Evolutionary conservation across 1,140 invertebrate species (phyloP).

Genomic region (Nasonia longicornis): DNA sequence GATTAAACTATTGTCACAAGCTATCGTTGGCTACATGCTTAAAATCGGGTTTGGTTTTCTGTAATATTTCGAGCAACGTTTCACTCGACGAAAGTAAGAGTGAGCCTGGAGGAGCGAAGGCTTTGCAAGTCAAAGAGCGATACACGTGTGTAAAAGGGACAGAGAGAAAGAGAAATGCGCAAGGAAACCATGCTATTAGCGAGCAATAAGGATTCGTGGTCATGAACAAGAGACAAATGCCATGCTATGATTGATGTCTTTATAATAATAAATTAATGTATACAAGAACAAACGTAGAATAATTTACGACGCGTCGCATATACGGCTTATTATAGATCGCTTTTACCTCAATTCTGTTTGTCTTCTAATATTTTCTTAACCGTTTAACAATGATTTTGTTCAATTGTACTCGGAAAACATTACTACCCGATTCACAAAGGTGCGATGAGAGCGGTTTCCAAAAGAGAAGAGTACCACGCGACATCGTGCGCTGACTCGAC

Average conservation of each 20-base stretch:
- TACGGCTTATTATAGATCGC: conserved; percentile 1
- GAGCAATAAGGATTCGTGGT: conserved; percentile 13
- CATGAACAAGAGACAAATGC: conserved; percentile 17
- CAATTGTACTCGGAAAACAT: conserved; percentile 7
- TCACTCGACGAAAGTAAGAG: neutral
- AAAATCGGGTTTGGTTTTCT: neutral
- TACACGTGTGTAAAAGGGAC: neutral
- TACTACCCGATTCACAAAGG: conserved; percentile 21
- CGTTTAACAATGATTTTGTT: conserved; percentile 24
- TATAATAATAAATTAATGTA: conserved; percentile 38
- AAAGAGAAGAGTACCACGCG: neutral
- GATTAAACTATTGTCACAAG: neutral
- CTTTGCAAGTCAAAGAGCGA: conserved; percentile 5
- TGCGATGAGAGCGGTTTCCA: neutral
- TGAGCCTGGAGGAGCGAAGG: neutral
- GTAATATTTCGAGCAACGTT: neutral
- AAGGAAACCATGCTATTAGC: neutral
- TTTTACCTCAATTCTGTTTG: conserved; percentile 13
- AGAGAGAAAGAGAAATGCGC: neutral
- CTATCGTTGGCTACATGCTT: neutral
- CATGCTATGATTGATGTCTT: conserved; percentile 6
- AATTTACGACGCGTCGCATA: neutral
- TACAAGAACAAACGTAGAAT: conserved; percentile 31
- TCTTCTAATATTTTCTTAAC: conserved; percentile 4
- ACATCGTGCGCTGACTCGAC: neutral